Conservation (phyloP, 2,888 invertebrate species). For the Nudaria mundana region DNA sequence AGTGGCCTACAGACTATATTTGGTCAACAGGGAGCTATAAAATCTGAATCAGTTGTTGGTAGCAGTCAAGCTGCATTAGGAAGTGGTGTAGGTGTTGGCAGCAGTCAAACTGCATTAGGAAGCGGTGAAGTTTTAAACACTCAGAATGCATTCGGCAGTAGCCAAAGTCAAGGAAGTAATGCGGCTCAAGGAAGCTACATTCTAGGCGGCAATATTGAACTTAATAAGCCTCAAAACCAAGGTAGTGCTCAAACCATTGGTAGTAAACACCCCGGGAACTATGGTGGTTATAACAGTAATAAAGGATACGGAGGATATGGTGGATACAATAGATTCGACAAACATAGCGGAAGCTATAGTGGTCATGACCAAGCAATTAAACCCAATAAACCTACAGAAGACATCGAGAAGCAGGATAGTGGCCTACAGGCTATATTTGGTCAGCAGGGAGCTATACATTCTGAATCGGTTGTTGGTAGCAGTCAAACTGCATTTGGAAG, state of each 20-base stretch:
- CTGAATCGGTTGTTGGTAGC: not conserved
- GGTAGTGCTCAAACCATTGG: not conserved
- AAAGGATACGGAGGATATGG: too few species aligned
- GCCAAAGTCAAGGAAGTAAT: not conserved
- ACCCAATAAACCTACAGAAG: not conserved
- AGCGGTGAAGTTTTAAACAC: not conserved
- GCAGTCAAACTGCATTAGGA: not conserved
- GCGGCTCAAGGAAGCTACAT: not conserved
- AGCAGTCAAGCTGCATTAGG: not conserved
- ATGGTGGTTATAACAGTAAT: not conserved
- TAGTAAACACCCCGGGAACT: not conserved
- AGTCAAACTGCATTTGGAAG: not conserved
- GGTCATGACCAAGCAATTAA: not conserved
- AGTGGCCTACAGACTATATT: too few species aligned
- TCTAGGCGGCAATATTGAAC: too few species aligned
- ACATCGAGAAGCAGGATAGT: not conserved
- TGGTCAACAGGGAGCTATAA: not conserved
- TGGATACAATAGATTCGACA: not conserved
- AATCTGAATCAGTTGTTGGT: not conserved
- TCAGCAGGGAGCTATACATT: not conserved
- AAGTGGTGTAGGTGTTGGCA: not conserved
- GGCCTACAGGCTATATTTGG: not conserved
- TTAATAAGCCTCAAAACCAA: too few species aligned
- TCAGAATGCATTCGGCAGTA: not conserved
- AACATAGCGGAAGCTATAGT: not conserved